Conservation (phyloP, 37 sponge, comb jelly and placozoan species). For the Diacarnus erythraeanus region DNA sequence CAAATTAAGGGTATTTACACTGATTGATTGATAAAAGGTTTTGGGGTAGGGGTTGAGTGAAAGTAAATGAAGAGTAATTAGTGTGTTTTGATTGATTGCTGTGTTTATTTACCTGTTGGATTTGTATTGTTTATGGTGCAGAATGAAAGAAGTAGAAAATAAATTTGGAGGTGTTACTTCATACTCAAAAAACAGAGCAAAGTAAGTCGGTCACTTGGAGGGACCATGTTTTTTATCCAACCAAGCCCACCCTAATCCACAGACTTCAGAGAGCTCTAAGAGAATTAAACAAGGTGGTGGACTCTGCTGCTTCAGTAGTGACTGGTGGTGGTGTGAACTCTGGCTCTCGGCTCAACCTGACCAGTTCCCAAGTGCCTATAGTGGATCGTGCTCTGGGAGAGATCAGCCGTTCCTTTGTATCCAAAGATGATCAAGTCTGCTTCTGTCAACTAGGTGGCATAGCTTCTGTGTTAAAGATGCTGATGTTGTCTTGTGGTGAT, state of each 20-base stretch:
- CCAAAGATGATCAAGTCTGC: conserved; percentile 17
- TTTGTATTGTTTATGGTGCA: neutral
- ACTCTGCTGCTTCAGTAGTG: neutral
- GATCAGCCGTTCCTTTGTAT: conserved; percentile 21
- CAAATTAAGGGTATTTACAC: neutral
- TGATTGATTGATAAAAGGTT: neutral
- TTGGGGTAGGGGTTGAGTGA: neutral
- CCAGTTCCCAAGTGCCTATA: neutral
- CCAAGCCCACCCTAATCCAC: neutral
- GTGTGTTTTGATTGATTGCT: conserved; percentile 8
- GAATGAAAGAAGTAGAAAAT: neutral
- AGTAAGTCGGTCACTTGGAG: neutral
- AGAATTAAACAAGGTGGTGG: conserved; percentile 47
- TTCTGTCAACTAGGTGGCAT: conserved; percentile 70
- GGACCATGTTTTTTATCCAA: neutral
- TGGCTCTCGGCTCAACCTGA: neutral
- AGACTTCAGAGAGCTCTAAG: conserved; percentile 42
- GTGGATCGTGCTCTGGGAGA: conserved; percentile 64
- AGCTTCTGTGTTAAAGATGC: conserved; percentile 27
- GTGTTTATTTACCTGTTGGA: neutral
- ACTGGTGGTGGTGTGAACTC: neutral
- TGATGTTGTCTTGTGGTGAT: neutral
- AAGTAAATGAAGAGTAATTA: neutral
- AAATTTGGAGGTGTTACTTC: neutral
- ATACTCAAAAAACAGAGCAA: neutral